These are phyloP conservation scores for Microcebus lehilahytsara DNA, from an alignment of 2,113 vertebrate species.

Conservation along the genomic window DNA sequence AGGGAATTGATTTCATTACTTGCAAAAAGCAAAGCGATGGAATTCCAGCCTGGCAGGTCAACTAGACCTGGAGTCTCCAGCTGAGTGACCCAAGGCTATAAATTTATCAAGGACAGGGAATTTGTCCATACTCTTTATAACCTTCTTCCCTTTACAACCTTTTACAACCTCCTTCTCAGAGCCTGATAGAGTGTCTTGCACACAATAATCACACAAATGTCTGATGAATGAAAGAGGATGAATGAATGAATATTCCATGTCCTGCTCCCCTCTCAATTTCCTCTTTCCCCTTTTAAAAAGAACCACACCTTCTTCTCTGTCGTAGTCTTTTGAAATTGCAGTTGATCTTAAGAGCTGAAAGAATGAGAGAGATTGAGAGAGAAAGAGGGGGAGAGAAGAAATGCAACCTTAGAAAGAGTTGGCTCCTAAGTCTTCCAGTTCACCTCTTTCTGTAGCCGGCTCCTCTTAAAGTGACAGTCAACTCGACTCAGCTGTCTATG, in stretches of 20 bases:
- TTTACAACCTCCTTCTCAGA: background rate
- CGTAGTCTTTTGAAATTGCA: background rate
- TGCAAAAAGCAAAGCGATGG: background rate
- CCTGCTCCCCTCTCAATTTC: background rate
- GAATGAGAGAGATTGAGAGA: background rate
- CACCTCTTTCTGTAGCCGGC: background rate
- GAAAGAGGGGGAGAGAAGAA: background rate
- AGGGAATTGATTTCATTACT: background rate
- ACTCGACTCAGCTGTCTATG: background rate
- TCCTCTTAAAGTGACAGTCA: background rate
- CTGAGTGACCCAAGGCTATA: slow-evolving; percentile 1
- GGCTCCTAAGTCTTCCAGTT: background rate
- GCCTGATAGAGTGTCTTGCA: background rate
- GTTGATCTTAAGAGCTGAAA: background rate
- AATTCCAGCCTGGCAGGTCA: slow-evolving; percentile 35
- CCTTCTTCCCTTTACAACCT: background rate
- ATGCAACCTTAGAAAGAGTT: background rate
- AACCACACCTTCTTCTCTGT: background rate
- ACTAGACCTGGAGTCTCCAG: background rate
- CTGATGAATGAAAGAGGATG: background rate
- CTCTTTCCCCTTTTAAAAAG: background rate
- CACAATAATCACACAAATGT: background rate
- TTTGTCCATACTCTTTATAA: background rate
- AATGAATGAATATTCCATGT: background rate
- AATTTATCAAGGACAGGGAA: slow-evolving; percentile 5